Evolutionary conservation across 2,888 invertebrate species (phyloP).

Genomic region (Trichogramma evanescens): DNA sequence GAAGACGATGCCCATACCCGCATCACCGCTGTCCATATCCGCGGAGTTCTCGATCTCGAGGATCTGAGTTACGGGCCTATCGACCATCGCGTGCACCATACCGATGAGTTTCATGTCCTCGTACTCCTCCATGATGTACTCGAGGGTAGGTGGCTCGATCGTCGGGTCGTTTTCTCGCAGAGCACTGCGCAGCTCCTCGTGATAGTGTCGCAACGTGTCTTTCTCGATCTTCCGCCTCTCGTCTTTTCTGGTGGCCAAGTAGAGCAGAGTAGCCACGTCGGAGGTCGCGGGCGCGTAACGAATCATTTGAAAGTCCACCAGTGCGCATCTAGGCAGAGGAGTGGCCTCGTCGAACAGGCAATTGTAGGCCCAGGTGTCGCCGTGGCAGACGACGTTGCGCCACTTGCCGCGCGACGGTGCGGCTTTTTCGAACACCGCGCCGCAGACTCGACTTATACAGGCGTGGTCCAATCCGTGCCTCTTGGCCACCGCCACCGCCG

Average conservation of each 20-base stretch:
- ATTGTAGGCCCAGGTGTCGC: constrained; percentile 61
- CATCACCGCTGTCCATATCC: constrained; percentile 24
- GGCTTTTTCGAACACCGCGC: constrained; percentile 8
- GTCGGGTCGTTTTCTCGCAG: constrained; percentile 19
- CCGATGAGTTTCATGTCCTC: constrained; percentile 34
- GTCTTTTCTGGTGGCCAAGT: constrained; percentile 18
- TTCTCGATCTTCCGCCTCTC: constrained; percentile 47
- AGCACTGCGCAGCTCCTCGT: constrained; percentile 21
- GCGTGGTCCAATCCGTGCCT: background rate
- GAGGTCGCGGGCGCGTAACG: constrained; percentile 46
- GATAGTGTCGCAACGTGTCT: constrained; percentile 51
- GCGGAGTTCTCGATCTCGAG: constrained; percentile 28
- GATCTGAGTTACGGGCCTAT: constrained; percentile 30
- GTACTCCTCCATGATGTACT: constrained; percentile 27
- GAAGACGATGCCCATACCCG: constrained; percentile 26
- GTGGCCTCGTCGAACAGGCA: constrained; percentile 51
- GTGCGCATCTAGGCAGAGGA: constrained; percentile 52
- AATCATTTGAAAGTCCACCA: constrained; percentile 65
- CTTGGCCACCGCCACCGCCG: constrained; percentile 7
- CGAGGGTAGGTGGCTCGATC: constrained; percentile 24
- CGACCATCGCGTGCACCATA: constrained; percentile 27
- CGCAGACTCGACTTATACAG: constrained; percentile 6
- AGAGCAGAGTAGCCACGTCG: constrained; percentile 21
- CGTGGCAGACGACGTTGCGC: constrained; percentile 52
- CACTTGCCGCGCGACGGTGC: constrained; percentile 13